phyloP scores from a whole-genome alignment of 2,797 vertebrate genomes.

The Enteromius fasciolatus region DNA sequence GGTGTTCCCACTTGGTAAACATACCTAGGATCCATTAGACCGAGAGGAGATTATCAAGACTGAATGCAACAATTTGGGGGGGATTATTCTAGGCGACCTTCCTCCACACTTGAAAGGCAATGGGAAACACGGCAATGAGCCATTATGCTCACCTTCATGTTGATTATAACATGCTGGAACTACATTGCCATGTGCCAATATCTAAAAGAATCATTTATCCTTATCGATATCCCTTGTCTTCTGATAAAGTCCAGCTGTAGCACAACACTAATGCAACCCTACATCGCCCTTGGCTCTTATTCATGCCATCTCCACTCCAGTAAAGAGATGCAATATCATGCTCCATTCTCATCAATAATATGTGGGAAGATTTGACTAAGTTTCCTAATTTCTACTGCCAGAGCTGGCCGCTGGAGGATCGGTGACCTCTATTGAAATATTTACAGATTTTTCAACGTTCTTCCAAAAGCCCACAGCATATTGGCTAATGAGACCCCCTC shows the following conservation, averaged over 20 bases:
- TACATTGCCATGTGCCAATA: constrained; percentile 44
- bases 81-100: constrained; percentile 79
- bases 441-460: constrained; percentile 5
- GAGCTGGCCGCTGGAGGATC: constrained; percentile 18
- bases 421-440: constrained; percentile 42
- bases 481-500: constrained; percentile 30
- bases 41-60: constrained; percentile 77
- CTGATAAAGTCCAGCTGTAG: constrained; percentile 64
- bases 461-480: constrained; percentile 30
- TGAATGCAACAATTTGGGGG: constrained; percentile 76
- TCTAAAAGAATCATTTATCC: constrained; percentile 62
- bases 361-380: constrained; percentile 54
- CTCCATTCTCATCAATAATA: constrained; percentile 70
- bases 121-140: constrained; percentile 71
- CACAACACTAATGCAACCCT: constrained; percentile 58
- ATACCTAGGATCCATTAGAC: constrained; percentile 79
- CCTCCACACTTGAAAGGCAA: constrained; percentile 73
- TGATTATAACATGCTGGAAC: constrained; percentile 68
- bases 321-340: constrained; percentile 62
- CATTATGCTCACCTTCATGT: constrained; percentile 66
- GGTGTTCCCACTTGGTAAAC: constrained; percentile 79
- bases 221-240: constrained; percentile 64
- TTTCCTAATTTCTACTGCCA: constrained; percentile 47
- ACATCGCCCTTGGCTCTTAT: constrained; percentile 61
- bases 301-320: constrained; percentile 63